These are phyloP conservation scores for Caenorhabditis sp. DNA, from an alignment of 2,888 invertebrate species.

Conservation along the genomic window DNA sequence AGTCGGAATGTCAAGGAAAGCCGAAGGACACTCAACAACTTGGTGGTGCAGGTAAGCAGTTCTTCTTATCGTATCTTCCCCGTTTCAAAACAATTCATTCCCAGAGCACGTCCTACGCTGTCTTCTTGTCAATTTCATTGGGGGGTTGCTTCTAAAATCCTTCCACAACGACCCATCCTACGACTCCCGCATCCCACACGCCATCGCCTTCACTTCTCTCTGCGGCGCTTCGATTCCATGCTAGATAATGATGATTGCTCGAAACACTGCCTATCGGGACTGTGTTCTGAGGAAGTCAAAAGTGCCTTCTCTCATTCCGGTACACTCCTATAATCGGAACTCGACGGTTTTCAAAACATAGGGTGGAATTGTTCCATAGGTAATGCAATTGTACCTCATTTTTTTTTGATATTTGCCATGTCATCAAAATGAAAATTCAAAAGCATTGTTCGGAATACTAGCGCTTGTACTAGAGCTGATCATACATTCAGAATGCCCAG, in stretches of 20 bases:
- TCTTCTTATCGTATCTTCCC: too few species aligned
- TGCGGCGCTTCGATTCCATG: slow-evolving; percentile 5
- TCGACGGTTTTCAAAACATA: too few species aligned
- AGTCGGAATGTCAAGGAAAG: background rate
- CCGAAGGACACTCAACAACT: background rate
- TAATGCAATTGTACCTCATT: too few species aligned
- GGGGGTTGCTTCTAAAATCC: background rate
- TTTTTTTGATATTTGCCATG: too few species aligned
- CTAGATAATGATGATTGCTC: background rate
- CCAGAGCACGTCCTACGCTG: background rate
- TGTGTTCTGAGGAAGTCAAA: background rate
- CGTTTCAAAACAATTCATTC: background rate
- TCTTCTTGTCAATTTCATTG: background rate
- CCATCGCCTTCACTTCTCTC: background rate
- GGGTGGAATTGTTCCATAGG: too few species aligned
- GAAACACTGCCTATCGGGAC: background rate
- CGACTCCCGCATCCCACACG: background rate
- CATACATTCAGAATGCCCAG: too few species aligned
- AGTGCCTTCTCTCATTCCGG: background rate
- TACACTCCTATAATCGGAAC: background rate
- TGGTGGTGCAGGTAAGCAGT: background rate
- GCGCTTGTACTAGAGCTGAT: too few species aligned
- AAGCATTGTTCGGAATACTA: too few species aligned
- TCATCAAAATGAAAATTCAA: too few species aligned
- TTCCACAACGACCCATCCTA: background rate